Evolutionary conservation across 2,888 invertebrate species (phyloP).

Genomic region (Agrochola circellaris): DNA sequence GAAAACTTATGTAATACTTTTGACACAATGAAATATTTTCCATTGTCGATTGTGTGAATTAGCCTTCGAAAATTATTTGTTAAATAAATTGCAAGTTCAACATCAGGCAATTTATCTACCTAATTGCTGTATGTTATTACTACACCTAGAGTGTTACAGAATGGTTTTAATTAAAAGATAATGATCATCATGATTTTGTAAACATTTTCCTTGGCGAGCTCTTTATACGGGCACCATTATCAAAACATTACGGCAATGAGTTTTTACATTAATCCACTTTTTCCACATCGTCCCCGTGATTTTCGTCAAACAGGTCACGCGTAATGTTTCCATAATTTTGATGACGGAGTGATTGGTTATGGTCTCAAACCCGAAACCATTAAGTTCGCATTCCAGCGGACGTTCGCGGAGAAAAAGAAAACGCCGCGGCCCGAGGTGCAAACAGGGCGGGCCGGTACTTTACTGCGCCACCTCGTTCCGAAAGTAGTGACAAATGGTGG

Average conservation of each 20-base stretch:
- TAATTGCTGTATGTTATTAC: conserved; percentile 51
- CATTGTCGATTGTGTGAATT: conserved; percentile 7
- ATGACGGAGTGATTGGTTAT: conserved; percentile 86
- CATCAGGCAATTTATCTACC: conserved; percentile 35
- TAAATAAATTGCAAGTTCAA: conserved; percentile 40
- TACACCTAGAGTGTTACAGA: conserved; percentile 46
- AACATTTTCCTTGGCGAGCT: conserved; percentile 56
- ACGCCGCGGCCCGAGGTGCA: conserved; percentile 80
- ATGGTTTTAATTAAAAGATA: conserved; percentile 68
- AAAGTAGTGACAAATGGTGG: conserved; percentile 89
- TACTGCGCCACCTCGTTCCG: conserved; percentile 86
- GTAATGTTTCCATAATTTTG: conserved; percentile 83
- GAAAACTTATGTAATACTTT: neutral
- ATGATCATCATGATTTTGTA: conserved; percentile 60
- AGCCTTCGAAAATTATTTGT: conserved; percentile 31
- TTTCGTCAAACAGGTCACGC: conserved; percentile 68
- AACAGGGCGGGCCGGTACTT: conserved; percentile 87
- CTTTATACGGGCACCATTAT: conserved; percentile 52
- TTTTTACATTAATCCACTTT: conserved; percentile 66
- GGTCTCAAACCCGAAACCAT: conserved; percentile 84
- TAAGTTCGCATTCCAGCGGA: conserved; percentile 83
- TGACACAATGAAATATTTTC: conserved; percentile 12
- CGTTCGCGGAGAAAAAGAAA: conserved; percentile 78
- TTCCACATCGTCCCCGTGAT: conserved; percentile 56
- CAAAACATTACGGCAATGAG: conserved; percentile 53